Evolutionary conservation across 1,140 invertebrate species (phyloP), one percentile per base, ranked within the genome.

Genomic region (Hylaeus anthracinus): DNA sequence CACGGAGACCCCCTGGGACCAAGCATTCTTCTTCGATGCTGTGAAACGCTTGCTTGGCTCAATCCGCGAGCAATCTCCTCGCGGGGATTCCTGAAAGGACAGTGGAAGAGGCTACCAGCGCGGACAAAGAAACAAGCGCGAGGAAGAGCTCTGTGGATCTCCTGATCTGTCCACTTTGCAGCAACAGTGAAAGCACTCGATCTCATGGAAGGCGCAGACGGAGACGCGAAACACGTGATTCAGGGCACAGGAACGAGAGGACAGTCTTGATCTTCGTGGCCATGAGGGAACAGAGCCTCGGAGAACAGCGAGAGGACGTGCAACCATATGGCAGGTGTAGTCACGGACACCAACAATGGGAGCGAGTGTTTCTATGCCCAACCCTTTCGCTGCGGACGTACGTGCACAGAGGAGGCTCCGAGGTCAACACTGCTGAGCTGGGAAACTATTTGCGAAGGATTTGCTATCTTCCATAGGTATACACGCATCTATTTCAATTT

Each of bases 321-420:
- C 41, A 65, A 66, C 60, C 60, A 12, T 71, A 48, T 55, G 61
- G 55, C 77, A 79, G 71, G 70, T 73, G 69, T 51, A 56, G 51
- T 65, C 71, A 65, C 69, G 70, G 51, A 8, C n/a, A 63, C 12
- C 39, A 12, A 14, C 51, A 5, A 48, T 8, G 45, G 26, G 26
- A 26, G 26, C 26, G 26, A 26, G 26, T 26, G 26, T 26, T 26
- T 26, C 26, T 26, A 26, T 26, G 26, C 26, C 26, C 26, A 26
- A 26, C 26, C 26, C 26, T 26, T 26, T 26, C 26, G 26, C 26
- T 26, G 26, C 26, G 26, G 26, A 26, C 26, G 26, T 26, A 26
- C 26, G 26, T 26, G 26, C 26, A 26, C 26, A 26, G 26, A 26
- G 26, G 26, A 26, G 26, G 26, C 26, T 26, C 26, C 26, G 26